Base-by-base conservation (phyloP, 2,888 invertebrate genomes). In the Agrochola circellaris region DNA sequence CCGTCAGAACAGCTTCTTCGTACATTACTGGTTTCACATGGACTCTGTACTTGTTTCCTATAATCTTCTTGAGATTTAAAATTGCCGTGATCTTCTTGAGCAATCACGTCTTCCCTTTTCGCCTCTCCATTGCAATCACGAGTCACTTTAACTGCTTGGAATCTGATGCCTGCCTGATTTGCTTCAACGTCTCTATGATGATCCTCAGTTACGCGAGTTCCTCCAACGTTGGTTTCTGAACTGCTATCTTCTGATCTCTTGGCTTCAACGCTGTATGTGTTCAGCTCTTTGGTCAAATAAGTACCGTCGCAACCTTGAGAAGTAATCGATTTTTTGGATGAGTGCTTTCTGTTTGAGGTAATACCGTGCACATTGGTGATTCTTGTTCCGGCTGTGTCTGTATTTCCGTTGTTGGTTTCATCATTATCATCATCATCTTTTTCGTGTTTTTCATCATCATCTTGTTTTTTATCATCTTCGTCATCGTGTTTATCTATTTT, bases 261-360 rank as follows among this genome's bases (percentile, higher is more conserved):
- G 1, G 20, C 26, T 0, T 2, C 6, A 30, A n/a, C 6, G 3
- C 8, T 30, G 15, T 13, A 20, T 0, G 51, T 51, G 7, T 58
- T 30, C 0, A 15, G 4, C 2, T 69, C 17, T 13, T 78, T 48
- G 3, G 6, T 69, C 2, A 38, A 20, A 0, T 15, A 0, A 34
- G 30, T 56, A 6, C 75, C 77, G 6, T 77, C 34, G 13, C n/a
- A 4, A 4, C 1, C 11, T 34, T 2, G 38, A 11, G 56, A 38
- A 13, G 23, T 51, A 2, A 23, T 11, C 1, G 20, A 26, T 38
- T 58, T n/a, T 38, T 30, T 69, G 1, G 7, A 11, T 4, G 15
- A 2, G 11, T 42, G 48, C 4, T 30, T 42, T 0, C 3, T 15
- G 3, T 1, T 64, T n/a, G 34, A n/a, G 0, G 11, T 17, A 0